Conservation (phyloP, 1,140 invertebrate species). For the Drosophila nasuta region DNA sequence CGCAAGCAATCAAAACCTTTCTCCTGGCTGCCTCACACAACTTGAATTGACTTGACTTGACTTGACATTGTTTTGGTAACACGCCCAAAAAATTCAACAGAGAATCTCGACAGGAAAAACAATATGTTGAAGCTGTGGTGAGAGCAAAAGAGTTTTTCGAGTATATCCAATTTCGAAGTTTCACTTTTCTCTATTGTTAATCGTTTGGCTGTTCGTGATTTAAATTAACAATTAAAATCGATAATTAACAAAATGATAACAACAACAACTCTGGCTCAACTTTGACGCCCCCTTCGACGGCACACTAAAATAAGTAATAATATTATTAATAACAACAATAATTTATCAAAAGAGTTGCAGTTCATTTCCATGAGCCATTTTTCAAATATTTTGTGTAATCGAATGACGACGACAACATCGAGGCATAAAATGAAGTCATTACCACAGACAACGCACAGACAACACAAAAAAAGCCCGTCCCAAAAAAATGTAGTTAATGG, state of each 20-base stretch:
- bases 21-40: constrained; percentile 32
- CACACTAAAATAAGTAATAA: constrained; percentile 21
- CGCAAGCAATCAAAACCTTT: constrained; percentile 55
- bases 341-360: constrained; percentile 53
- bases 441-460: constrained; percentile 70
- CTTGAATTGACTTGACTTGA: background rate
- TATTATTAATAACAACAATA: constrained; percentile 40
- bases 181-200: constrained; percentile 63
- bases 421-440: constrained; percentile 66
- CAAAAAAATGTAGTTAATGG: constrained; percentile 27
- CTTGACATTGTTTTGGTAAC: constrained; percentile 56
- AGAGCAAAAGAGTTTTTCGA: background rate
- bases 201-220: constrained; percentile 41
- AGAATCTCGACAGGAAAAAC: constrained; percentile 41
- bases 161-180: constrained; percentile 62
- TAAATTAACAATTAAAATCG: constrained; percentile 78
- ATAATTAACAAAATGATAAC: constrained; percentile 77
- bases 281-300: background rate
- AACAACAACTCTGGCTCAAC: constrained; percentile 2
- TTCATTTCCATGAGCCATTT: constrained; percentile 52
- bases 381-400: constrained; percentile 39
- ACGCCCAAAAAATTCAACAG: constrained; percentile 53
- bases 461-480: constrained; percentile 52
- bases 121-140: background rate
- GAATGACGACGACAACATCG: constrained; percentile 40